Conservation (phyloP, 2,113 vertebrate species). For the Carassius gibelio region DNA sequence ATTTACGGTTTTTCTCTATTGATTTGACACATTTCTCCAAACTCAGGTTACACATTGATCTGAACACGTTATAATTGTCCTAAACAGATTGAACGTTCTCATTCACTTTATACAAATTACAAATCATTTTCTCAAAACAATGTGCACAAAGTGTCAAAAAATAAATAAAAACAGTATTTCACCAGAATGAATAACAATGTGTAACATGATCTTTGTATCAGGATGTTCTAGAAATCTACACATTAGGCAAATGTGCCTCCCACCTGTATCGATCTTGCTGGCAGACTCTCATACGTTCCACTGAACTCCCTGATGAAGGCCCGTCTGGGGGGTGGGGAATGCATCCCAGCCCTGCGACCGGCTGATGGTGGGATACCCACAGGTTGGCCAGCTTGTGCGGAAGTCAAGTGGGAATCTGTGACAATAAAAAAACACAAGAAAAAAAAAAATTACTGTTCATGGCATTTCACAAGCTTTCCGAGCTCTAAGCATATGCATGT, state of each 20-base stretch:
- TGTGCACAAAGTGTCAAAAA: too few species aligned
- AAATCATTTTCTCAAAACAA: too few species aligned
- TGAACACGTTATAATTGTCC: too few species aligned
- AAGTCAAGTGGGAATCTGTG: slow-evolving; percentile 65
- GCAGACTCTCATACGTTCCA: slow-evolving; percentile 89
- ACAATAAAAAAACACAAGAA: neutral
- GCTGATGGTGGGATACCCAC: slow-evolving; percentile 72
- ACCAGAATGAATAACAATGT: slow-evolving; percentile 28
- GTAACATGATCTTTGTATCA: neutral
- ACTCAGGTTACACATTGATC: too few species aligned
- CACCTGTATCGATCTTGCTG: slow-evolving; percentile 85
- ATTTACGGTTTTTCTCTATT: neutral
- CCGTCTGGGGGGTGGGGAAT: slow-evolving; percentile 87
- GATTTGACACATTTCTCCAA: too few species aligned
- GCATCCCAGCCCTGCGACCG: slow-evolving; percentile 85
- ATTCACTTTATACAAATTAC: too few species aligned
- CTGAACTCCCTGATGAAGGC: slow-evolving; percentile 79
- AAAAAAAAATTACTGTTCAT: slow-evolving; percentile 6
- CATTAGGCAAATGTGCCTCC: slow-evolving; percentile 36
- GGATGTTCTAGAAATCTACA: neutral
- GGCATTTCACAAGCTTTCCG: neutral
- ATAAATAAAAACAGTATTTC: neutral
- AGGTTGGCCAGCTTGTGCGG: slow-evolving; percentile 68
- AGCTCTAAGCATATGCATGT: neutral
- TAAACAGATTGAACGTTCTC: too few species aligned